A percentile compares a stretch with the other conserved stretches of the same genome.
Evolutionary conservation across 2,797 vertebrate species (phyloP).

Genomic region (Microhierax caerulescens): DNA sequence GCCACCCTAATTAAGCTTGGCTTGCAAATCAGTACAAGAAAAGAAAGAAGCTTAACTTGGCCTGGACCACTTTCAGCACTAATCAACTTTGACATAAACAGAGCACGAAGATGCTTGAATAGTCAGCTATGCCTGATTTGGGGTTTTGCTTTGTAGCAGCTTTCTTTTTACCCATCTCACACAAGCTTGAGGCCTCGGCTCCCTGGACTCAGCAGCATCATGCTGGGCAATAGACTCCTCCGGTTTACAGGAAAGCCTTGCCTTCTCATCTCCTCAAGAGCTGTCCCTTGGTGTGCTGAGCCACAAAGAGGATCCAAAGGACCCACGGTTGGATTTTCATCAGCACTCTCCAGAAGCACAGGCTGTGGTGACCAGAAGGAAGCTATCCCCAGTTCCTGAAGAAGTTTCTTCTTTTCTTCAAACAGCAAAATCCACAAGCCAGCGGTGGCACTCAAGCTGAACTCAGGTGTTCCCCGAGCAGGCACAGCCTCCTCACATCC

Average conservation of each 20-base stretch:
- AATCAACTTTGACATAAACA: not conserved
- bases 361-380: not conserved
- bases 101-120: not conserved
- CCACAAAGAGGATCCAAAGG: not conserved
- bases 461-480: not conserved
- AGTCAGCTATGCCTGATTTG: not conserved
- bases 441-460: not conserved
- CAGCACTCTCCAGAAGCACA: not conserved
- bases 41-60: not conserved
- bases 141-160: not conserved
- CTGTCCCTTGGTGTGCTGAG: not conserved
- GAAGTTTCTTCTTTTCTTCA: not conserved
- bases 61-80: not conserved
- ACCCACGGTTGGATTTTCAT: accelerated
- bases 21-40: not conserved
- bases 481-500: not conserved
- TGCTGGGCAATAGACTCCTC: not conserved
- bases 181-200: not conserved
- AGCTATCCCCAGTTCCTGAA: not conserved
- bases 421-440: not conserved
- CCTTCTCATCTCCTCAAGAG: not conserved
- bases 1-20: not conserved
- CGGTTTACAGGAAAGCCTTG: not conserved
- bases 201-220: not conserved
- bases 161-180: not conserved